A percentile compares a stretch with the other conserved stretches of the same genome.
These are phyloP conservation scores for Ceyx margarethae DNA, from an alignment of 2,113 vertebrate species.

Conservation along the genomic window DNA sequence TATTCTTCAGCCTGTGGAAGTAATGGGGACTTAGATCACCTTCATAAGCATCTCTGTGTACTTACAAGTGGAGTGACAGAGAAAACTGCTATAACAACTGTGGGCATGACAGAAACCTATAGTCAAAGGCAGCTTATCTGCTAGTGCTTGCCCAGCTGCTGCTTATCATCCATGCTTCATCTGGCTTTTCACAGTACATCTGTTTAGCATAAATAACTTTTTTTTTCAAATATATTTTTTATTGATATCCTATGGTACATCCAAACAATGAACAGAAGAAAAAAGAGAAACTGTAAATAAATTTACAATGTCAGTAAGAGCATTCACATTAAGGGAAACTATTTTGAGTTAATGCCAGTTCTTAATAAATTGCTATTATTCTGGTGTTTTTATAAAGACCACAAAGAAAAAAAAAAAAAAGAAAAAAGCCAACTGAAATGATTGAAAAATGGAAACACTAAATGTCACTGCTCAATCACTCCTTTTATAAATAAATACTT, in stretches of 20 bases:
- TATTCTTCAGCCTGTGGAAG: not conserved
- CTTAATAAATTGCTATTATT: slow-evolving; percentile 65
- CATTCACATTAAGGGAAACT: slow-evolving; percentile 42
- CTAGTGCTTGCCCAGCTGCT: not conserved
- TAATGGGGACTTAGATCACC: not conserved
- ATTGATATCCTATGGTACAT: slow-evolving; percentile 14
- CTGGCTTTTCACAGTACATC: slow-evolving; percentile 20
- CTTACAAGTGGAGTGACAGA: not conserved
- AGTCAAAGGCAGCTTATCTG: slow-evolving; percentile 8
- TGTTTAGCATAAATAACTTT: slow-evolving; percentile 42
- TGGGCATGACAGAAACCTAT: not conserved
- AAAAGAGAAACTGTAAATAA: slow-evolving; percentile 56
- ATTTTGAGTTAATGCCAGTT: slow-evolving; percentile 57
- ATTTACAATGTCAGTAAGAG: slow-evolving; percentile 51
- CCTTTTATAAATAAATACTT: slow-evolving; percentile 48
- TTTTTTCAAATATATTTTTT: not conserved
- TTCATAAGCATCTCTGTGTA: not conserved
- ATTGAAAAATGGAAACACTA: slow-evolving; percentile 25
- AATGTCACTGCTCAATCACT: slow-evolving; percentile 23
- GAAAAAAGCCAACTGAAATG: not conserved
- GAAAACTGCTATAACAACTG: not conserved
- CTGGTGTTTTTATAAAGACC: slow-evolving; percentile 40
- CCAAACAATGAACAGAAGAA: slow-evolving; percentile 56
- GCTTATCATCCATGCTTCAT: not conserved
- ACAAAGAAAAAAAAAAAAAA: slow-evolving; percentile 25